Evolutionary conservation across 2,113 vertebrate genomes (phyloP).

Genomic region (Peucedramus taeniatus): DNA sequence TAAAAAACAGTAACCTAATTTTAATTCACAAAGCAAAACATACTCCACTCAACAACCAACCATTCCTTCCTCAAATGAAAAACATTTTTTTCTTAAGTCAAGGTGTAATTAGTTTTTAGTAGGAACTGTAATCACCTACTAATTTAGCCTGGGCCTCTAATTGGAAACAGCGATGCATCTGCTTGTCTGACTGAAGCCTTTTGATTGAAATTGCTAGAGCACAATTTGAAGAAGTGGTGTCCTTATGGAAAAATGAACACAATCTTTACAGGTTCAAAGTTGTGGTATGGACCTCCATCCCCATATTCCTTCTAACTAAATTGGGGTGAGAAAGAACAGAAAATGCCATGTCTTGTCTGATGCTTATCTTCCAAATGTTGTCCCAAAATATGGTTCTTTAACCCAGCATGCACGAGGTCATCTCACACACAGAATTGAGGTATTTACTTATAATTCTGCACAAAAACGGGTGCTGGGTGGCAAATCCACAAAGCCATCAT

Average conservation of each 20-base stretch:
- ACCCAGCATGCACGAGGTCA: rapidly evolving
- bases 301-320: background rate
- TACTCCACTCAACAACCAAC: too few relatives aligned
- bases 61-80: background rate
- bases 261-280: background rate
- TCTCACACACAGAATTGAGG: background rate
- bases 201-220: background rate
- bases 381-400: background rate
- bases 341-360: background rate
- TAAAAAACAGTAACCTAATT: too few relatives aligned
- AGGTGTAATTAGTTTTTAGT: background rate
- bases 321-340: background rate
- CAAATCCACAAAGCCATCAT: background rate
- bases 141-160: background rate
- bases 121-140: background rate
- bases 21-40: too few relatives aligned
- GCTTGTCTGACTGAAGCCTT: background rate
- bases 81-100: background rate
- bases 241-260: background rate
- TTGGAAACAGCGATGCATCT: background rate
- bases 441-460: background rate
- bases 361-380: background rate
- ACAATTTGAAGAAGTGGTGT: background rate
- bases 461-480: background rate
- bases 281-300: background rate